These are phyloP conservation scores for Alosa alosa DNA, from an alignment of 2,113 vertebrate species.

Conservation along the genomic window DNA sequence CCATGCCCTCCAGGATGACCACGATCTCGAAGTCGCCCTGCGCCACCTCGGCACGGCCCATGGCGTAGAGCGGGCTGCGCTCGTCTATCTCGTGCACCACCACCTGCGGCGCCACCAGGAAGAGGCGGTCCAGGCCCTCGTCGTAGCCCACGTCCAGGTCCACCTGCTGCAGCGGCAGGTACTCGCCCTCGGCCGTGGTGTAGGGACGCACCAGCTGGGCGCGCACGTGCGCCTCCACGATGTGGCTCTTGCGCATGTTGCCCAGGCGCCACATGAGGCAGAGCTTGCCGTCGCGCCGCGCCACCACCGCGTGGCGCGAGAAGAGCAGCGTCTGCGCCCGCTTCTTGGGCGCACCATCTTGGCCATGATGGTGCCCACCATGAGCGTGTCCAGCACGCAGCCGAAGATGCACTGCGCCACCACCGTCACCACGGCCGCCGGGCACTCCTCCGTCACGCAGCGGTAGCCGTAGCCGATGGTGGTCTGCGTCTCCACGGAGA, in stretches of 20 bases:
- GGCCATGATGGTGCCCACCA: slow-evolving; percentile 63
- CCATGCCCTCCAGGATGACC: not conserved
- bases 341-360: slow-evolving; percentile 95
- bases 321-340: slow-evolving; percentile 90
- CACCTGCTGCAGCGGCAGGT: slow-evolving; percentile 74
- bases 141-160: slow-evolving; percentile 71
- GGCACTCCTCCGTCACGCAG: slow-evolving; percentile 72
- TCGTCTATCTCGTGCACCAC: slow-evolving; percentile 71
- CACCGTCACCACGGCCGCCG: slow-evolving; percentile 64
- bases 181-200: slow-evolving; percentile 91
- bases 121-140: slow-evolving; percentile 67
- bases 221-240: slow-evolving; percentile 92
- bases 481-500: slow-evolving; percentile 64
- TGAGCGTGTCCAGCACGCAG: slow-evolving; percentile 93
- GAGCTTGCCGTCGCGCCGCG: slow-evolving; percentile 85
- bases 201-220: slow-evolving; percentile 90
- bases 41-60: slow-evolving; percentile 83
- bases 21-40: slow-evolving; percentile 76
- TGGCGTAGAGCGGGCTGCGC: slow-evolving; percentile 64
- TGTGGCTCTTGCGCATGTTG: slow-evolving; percentile 80
- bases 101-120: slow-evolving; percentile 68
- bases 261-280: slow-evolving; percentile 88
- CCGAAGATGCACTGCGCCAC: slow-evolving; percentile 72
- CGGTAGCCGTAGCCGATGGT: slow-evolving; percentile 65
- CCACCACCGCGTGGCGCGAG: slow-evolving; percentile 86